Percentiles rank a stretch among this genome's conserved stretches.
phyloP scores from a whole-genome alignment of 2,888 invertebrate genomes.

The Meiosimyza decipiens region DNA sequence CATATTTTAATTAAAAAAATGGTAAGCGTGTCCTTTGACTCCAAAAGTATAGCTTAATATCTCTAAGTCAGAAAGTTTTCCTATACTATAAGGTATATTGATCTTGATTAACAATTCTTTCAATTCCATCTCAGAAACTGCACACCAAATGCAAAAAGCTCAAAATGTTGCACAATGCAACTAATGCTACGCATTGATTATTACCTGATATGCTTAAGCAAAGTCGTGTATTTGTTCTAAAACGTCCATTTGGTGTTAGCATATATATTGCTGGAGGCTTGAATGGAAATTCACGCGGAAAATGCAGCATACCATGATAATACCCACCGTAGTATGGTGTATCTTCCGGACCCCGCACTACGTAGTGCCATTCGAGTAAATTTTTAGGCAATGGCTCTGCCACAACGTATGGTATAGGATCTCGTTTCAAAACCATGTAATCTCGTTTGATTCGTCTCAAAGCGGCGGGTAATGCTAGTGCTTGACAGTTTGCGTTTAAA shows the following conservation, averaged over 20 bases:
- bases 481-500: background rate
- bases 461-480: slow-evolving; percentile 63
- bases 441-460: slow-evolving; percentile 89
- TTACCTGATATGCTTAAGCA: slow-evolving; percentile 81
- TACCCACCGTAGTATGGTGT: slow-evolving; percentile 90
- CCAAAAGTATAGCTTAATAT: too few relatives aligned
- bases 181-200: too few relatives aligned
- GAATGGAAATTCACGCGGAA: slow-evolving; percentile 94
- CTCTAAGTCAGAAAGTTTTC: too few relatives aligned
- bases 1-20: too few relatives aligned
- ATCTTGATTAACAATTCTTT: too few relatives aligned
- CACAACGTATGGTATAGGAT: slow-evolving; percentile 92
- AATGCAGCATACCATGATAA: slow-evolving; percentile 91
- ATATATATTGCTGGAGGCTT: slow-evolving; percentile 95
- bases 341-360: slow-evolving; percentile 91
- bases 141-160: too few relatives aligned
- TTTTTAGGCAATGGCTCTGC: slow-evolving; percentile 94
- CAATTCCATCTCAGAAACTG: too few relatives aligned
- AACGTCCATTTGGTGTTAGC: slow-evolving; percentile 94
- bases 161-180: too few relatives aligned
- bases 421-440: slow-evolving; percentile 88
- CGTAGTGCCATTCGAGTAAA: slow-evolving; percentile 95
- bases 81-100: too few relatives aligned
- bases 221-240: slow-evolving; percentile 84
- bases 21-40: too few relatives aligned